phyloP scores from a whole-genome alignment of 2,113 vertebrate species.

The Saccopteryx leptura region DNA sequence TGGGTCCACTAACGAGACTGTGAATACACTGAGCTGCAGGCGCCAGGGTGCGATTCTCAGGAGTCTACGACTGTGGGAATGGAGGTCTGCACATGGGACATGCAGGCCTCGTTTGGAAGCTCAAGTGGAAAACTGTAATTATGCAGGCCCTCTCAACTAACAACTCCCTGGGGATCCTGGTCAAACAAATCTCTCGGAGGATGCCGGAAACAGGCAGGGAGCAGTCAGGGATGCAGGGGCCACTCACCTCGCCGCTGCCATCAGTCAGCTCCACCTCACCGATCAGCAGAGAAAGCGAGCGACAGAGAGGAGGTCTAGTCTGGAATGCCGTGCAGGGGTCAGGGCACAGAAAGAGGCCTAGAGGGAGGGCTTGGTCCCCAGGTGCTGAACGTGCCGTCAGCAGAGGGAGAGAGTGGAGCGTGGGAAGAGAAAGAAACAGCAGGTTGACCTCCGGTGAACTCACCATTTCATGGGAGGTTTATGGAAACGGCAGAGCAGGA shows the following conservation, averaged over 20 bases:
- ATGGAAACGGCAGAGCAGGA: background rate
- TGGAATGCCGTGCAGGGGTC: background rate
- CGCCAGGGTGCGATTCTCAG: background rate
- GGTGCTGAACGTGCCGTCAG: too few species aligned
- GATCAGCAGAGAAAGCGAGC: background rate
- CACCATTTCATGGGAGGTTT: background rate
- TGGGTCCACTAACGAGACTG: background rate
- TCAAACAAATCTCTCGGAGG: background rate
- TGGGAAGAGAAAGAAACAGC: background rate
- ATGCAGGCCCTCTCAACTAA: background rate
- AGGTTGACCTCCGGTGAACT: background rate
- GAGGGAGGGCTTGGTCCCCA: background rate
- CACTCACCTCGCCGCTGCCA: background rate
- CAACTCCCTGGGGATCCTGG: background rate
- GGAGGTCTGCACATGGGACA: background rate
- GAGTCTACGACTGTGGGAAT: background rate
- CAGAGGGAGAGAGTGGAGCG: background rate
- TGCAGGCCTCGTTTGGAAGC: constrained; percentile 3
- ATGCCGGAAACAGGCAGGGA: background rate
- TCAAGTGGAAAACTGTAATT: background rate
- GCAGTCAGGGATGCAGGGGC: background rate
- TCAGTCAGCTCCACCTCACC: background rate
- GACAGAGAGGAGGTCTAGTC: background rate
- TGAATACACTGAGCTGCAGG: background rate
- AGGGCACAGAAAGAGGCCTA: background rate